These are phyloP conservation scores for Aphidius colemani DNA, from an alignment of 2,888 invertebrate species.

Conservation along the genomic window DNA sequence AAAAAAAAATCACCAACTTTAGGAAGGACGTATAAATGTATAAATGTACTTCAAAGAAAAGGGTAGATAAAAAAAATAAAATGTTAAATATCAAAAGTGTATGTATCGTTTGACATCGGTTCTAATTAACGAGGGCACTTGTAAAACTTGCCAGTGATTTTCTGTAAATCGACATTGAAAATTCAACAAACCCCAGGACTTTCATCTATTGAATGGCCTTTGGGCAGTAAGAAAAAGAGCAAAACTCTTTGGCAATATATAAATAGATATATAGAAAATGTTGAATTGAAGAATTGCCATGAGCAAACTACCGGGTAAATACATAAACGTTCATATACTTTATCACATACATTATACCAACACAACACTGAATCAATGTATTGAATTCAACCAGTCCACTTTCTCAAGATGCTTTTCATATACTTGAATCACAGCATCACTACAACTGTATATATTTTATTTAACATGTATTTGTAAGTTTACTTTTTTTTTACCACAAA, in stretches of 20 bases:
- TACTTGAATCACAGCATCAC: constrained; percentile 4
- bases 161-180: constrained; percentile 14
- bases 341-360: background rate
- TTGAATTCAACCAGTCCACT: constrained; percentile 24
- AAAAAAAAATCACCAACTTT: too few relatives aligned
- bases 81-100: constrained; percentile 2
- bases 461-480: constrained; percentile 14
- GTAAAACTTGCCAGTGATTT: constrained; percentile 17
- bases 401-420: constrained; percentile 17
- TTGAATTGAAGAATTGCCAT: too few relatives aligned
- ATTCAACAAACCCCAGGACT: constrained; percentile 13
- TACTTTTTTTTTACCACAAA: constrained; percentile 17
- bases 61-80: constrained; percentile 1
- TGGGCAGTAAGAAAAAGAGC: constrained; percentile 2
- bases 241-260: constrained; percentile 11
- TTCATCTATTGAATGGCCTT: constrained; percentile 17
- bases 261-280: constrained; percentile 6
- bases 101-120: constrained; percentile 10
- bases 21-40: too few relatives aligned
- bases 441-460: constrained; percentile 8
- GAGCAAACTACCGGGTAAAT: too few relatives aligned
- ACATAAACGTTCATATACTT: constrained; percentile 7
- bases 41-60: too few relatives aligned
- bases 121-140: constrained; percentile 19
- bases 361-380: constrained; percentile 15